Base-by-base conservation (phyloP, 2,888 invertebrate species). In the Apamea sordens region DNA sequence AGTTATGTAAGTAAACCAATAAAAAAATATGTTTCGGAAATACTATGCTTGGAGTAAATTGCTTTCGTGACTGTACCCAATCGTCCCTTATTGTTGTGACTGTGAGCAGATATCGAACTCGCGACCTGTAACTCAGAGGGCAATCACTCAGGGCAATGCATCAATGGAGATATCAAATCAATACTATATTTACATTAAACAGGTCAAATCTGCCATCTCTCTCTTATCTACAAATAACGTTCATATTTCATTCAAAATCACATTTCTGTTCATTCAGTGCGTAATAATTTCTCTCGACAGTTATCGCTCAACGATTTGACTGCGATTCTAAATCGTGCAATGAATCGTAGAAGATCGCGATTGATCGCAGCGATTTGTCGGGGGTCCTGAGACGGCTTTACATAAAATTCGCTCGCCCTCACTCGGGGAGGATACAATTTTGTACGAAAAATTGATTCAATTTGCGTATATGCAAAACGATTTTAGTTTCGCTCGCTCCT, bases 371-470 rank as follows among this genome's bases (percentile, higher is more conserved):
- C 91, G 83, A 93, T 93, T 92, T 91, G 90, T 92, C 91, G 91
- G 80, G 41, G 84, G 88, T 82, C 86, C 89, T 79, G 80, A 80
- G 79, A 87, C 85, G 88, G 91, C 91, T 90, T 91, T 89, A 91
- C 89, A 79, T 83, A 81, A 85, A 84, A 84, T 83, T 82, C 85
- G 73, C 76, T 74, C 77, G 80, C 83, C 80, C 84, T 76, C 80
- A 79, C 81, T 85, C 72, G 75, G 81, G 76, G 89, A 91, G 90
- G 90, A 93, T 93, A 94, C 92, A 94, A 94, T 94, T 94, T 93
- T 91, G 90, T 90, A 86, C 91, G 94, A 94, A 93, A 94, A 95
- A 94, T 94, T 94, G 93, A 95, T 94, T 95, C 95, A 93, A 95
- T 95, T 95, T 94, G 92, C 92, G 92, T 92, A 93, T 92, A 93